These are phyloP conservation scores for Tapirus terrestris DNA, from an alignment of 2,113 vertebrate species.

Conservation along the genomic window DNA sequence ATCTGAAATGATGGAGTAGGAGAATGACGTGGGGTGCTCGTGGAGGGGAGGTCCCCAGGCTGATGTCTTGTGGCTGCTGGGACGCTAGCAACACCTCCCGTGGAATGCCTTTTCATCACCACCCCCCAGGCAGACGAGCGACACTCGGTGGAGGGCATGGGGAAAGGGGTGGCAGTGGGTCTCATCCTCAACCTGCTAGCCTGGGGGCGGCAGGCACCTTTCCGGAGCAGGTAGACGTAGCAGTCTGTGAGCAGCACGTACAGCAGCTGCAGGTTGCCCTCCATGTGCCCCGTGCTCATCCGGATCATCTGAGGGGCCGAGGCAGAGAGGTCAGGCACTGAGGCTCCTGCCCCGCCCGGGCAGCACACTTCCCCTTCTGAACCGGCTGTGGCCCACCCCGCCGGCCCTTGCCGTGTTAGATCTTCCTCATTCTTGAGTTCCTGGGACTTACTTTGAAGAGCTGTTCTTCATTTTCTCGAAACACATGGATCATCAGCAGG, in stretches of 20 bases:
- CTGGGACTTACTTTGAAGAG: slow-evolving; percentile 91
- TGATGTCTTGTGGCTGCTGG: neutral
- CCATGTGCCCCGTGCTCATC: slow-evolving; percentile 99
- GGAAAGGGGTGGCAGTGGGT: neutral
- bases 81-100: neutral
- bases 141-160: accelerated
- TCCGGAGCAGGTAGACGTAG: slow-evolving; percentile 96
- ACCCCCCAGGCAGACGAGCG: accelerated
- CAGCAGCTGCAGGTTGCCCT: slow-evolving; percentile 96
- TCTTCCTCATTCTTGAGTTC: accelerated
- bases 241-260: slow-evolving; percentile 97
- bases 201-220: slow-evolving; percentile 87
- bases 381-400: accelerated
- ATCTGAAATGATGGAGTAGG: neutral
- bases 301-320: slow-evolving; percentile 91
- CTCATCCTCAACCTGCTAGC: neutral
- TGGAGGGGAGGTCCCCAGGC: neutral
- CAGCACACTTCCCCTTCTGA: accelerated
- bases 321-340: neutral
- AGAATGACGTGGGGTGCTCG: neutral
- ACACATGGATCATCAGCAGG: slow-evolving; percentile 98
- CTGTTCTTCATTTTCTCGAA: slow-evolving; percentile 98
- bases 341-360: accelerated
- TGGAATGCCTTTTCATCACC: too few species aligned
- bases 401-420: accelerated